Evolutionary conservation across 2,888 invertebrate species (phyloP).

Genomic region (Globia sparganii): DNA sequence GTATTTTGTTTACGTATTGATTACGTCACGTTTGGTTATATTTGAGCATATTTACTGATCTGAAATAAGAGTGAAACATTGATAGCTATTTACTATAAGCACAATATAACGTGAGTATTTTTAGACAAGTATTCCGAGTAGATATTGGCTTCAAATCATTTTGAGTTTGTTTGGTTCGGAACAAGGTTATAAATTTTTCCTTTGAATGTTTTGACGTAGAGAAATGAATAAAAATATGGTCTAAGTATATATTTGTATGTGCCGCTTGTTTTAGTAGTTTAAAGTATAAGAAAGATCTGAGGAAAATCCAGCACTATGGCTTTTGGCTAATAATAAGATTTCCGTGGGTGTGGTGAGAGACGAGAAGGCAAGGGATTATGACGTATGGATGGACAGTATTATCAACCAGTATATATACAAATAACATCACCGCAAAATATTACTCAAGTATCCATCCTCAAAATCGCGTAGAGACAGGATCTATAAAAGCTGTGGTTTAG

Average conservation of each 20-base stretch:
- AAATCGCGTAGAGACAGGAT: background rate
- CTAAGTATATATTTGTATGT: conserved; percentile 17
- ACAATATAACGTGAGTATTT: conserved; percentile 48
- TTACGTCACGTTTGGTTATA: conserved; percentile 54
- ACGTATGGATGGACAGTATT: conserved; percentile 21
- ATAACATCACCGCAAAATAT: conserved; percentile 16
- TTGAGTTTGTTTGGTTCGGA: conserved; percentile 51
- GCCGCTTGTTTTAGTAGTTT: conserved; percentile 24
- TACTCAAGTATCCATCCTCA: background rate
- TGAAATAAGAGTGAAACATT: conserved; percentile 51
- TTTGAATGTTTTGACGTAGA: conserved; percentile 40
- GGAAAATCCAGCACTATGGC: conserved; percentile 27
- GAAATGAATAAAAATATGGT: conserved; percentile 37
- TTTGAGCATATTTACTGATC: conserved; percentile 52
- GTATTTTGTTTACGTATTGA: conserved; percentile 38
- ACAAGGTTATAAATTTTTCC: conserved; percentile 49
- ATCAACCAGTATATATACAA: background rate
- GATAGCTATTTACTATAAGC: conserved; percentile 61
- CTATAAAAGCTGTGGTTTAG: background rate
- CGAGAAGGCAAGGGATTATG: conserved; percentile 47
- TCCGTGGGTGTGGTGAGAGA: conserved; percentile 48
- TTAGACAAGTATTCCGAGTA: conserved; percentile 50
- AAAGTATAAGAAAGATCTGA: conserved; percentile 40
- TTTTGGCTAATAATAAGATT: conserved; percentile 51
- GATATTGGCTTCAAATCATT: conserved; percentile 56